These are phyloP conservation scores for Temnothorax ravouxi DNA, from an alignment of 2,888 invertebrate genomes.

Conservation along the genomic window DNA sequence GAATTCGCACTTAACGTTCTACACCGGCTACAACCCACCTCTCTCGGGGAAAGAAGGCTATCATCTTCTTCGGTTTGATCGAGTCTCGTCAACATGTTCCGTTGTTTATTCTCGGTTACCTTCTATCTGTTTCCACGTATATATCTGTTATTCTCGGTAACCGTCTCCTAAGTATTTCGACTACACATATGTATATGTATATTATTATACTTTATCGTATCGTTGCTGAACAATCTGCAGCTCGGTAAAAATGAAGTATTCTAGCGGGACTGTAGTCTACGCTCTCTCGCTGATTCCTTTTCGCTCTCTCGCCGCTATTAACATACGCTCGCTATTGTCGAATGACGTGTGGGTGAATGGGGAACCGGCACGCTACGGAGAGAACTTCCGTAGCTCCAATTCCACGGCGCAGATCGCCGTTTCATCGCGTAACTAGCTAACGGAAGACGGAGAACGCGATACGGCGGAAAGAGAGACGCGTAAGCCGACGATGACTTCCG, in stretches of 20 bases:
- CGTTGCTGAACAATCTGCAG: not conserved
- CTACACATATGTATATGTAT: not conserved
- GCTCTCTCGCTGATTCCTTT: not conserved
- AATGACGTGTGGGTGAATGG: constrained; percentile 22
- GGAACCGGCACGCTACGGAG: constrained; percentile 32
- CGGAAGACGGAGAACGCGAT: constrained; percentile 23
- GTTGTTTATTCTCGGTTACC: no score
- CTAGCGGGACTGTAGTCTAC: not conserved
- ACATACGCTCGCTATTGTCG: constrained; percentile 28
- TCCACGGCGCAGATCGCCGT: constrained; percentile 33
- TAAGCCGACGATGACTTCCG: constrained; percentile 60
- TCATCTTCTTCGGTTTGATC: no score
- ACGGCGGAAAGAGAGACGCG: constrained; percentile 45
- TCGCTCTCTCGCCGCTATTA: constrained; percentile 29
- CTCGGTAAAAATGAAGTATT: not conserved
- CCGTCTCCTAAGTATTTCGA: no score
- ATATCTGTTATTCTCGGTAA: no score
- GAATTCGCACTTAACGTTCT: no score
- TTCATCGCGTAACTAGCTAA: constrained; percentile 50
- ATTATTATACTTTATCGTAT: not conserved
- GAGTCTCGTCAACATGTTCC: no score
- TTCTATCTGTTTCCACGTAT: no score
- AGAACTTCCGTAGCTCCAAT: constrained; percentile 58
- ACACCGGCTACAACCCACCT: no score
- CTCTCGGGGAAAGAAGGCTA: no score